phyloP scores from a whole-genome alignment of 2,888 invertebrate species.

The Epinotia brunnichana region DNA sequence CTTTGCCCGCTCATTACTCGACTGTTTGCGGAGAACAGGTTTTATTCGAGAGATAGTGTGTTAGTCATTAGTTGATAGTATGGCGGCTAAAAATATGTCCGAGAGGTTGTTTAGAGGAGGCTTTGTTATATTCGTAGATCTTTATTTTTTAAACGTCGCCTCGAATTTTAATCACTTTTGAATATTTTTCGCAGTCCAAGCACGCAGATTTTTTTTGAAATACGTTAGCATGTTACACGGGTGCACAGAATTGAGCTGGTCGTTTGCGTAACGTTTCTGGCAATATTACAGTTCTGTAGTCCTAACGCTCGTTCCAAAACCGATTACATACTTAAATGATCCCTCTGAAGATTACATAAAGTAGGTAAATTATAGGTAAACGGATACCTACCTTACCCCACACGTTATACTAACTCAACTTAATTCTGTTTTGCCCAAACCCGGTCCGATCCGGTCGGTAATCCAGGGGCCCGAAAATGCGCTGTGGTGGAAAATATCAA shows the following conservation, averaged over 20 bases:
- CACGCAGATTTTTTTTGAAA: too few species aligned
- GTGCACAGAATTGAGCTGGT: too few species aligned
- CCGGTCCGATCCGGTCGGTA: too few species aligned
- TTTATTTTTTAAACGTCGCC: too few species aligned
- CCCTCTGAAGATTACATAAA: background rate
- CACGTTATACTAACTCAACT: slow-evolving; percentile 2
- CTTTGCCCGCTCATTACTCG: background rate
- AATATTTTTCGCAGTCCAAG: too few species aligned
- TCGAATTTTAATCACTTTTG: too few species aligned
- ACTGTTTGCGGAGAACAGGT: background rate
- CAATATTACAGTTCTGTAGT: too few species aligned
- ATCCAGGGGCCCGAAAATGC: slow-evolving; percentile 19
- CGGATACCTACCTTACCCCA: background rate
- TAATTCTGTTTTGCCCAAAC: slow-evolving; percentile 23
- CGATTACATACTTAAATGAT: background rate
- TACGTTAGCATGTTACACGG: too few species aligned
- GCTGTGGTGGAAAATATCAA: slow-evolving; percentile 36
- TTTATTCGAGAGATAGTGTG: background rate
- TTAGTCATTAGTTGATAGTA: background rate
- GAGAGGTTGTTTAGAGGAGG: too few species aligned
- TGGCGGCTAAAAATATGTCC: background rate
- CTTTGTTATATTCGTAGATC: too few species aligned
- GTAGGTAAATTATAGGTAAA: background rate
- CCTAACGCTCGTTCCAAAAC: too few species aligned
- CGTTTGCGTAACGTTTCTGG: too few species aligned